Conservation (phyloP, 2,113 vertebrate species). For the Peromyscus polionotus region DNA sequence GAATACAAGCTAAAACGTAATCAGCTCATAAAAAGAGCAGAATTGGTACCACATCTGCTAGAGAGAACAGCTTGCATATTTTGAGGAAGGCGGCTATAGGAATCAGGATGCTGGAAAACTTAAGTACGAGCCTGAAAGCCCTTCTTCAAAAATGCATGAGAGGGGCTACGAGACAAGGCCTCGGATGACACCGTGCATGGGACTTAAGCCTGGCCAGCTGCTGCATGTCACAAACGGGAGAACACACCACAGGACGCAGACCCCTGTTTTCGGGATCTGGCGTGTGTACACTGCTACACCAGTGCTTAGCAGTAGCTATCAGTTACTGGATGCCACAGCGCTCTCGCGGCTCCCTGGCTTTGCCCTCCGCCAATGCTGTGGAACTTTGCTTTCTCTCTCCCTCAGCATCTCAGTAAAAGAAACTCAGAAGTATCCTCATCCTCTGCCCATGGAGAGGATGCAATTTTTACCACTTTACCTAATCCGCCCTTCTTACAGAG, state of each 20-base stretch:
- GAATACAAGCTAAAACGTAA: conserved; percentile 67
- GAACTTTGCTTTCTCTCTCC: conserved; percentile 18
- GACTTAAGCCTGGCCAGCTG: conserved; percentile 20
- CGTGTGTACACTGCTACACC: not conserved
- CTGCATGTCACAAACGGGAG: not conserved
- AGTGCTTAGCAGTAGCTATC: not conserved
- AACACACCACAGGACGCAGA: not conserved
- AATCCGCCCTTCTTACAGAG: not conserved
- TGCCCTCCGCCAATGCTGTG: not conserved
- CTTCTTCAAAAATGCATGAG: not conserved
- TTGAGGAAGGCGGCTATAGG: not conserved
- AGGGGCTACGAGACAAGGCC: conserved; percentile 18
- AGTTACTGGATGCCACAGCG: not conserved
- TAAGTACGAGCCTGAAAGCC: conserved; percentile 40
- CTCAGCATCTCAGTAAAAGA: not conserved
- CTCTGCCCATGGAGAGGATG: conserved; percentile 37
- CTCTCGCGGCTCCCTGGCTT: not conserved
- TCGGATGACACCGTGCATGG: not conserved
- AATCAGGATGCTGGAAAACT: conserved; percentile 26
- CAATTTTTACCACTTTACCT: not conserved
- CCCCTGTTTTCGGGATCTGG: not conserved
- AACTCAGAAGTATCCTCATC: conserved; percentile 44
- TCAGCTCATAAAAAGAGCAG: conserved; percentile 61
- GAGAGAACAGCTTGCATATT: not conserved
- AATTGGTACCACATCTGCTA: not conserved